phyloP scores from a whole-genome alignment of 2,797 vertebrate genomes.

The Parambassis ranga region DNA sequence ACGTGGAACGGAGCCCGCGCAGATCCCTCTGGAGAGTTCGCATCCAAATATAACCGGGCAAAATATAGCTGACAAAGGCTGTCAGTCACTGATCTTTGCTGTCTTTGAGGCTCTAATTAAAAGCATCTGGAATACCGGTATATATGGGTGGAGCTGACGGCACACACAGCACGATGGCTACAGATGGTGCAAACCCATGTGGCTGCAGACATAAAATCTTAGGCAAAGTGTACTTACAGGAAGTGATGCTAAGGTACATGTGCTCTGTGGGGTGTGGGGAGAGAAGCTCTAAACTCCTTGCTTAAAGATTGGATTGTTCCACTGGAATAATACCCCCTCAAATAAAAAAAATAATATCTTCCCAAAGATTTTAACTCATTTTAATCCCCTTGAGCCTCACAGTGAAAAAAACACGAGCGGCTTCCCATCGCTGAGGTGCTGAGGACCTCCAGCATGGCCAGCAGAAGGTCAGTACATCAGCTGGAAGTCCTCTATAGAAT shows the following conservation, averaged over 20 bases:
- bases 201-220: no score
- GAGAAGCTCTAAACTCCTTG: no score
- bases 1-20: not conserved
- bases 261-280: no score
- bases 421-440: not conserved
- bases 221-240: no score
- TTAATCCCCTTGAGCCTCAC: not conserved
- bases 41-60: slow-evolving; percentile 15
- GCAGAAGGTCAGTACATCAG: slow-evolving; percentile 47
- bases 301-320: no score
- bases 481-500: slow-evolving; percentile 10
- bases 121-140: not conserved
- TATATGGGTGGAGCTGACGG: not conserved
- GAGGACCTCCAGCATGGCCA: slow-evolving; percentile 11
- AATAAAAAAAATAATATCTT: no score
- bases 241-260: no score
- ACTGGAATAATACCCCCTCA: no score
- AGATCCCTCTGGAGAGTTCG: not conserved
- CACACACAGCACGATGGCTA: not conserved
- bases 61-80: slow-evolving; percentile 6
- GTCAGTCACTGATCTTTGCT: slow-evolving; percentile 1
- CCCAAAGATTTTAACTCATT: not conserved
- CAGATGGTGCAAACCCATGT: no score
- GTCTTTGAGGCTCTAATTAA: slow-evolving; percentile 4
- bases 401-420: not conserved